Conservation (phyloP, 2,888 invertebrate species). For the Tortricodes alternella region DNA sequence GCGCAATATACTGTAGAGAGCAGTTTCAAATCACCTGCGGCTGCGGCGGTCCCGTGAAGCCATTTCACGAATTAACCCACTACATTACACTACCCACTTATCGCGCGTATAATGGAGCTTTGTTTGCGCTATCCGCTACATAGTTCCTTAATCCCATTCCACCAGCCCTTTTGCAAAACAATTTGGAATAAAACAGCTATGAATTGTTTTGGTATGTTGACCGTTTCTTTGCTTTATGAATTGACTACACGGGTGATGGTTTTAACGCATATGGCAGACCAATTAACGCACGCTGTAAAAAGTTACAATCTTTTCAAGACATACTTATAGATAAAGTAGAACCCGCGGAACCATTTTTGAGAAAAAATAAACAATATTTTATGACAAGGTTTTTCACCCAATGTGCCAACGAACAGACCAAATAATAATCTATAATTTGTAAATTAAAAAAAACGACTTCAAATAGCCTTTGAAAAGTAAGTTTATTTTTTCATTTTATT, state of each 20-base stretch:
- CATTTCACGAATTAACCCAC: slow-evolving; percentile 50
- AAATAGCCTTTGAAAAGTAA: too few relatives aligned
- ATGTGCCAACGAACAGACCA: too few relatives aligned
- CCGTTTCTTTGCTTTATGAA: slow-evolving; percentile 22
- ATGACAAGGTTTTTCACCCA: too few relatives aligned
- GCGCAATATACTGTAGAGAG: slow-evolving; percentile 30
- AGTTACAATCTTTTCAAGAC: too few relatives aligned
- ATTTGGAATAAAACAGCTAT: slow-evolving; percentile 43
- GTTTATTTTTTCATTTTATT: too few relatives aligned
- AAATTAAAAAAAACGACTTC: too few relatives aligned
- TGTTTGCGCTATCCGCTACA: slow-evolving; percentile 34
- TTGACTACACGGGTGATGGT: background rate
- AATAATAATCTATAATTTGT: too few relatives aligned
- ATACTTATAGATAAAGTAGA: too few relatives aligned
- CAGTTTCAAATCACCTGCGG: slow-evolving; percentile 51
- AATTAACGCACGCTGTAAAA: too few relatives aligned
- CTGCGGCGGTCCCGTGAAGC: slow-evolving; percentile 40
- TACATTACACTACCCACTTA: slow-evolving; percentile 44
- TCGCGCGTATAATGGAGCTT: slow-evolving; percentile 50
- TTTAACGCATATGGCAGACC: background rate
- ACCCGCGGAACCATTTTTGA: too few relatives aligned
- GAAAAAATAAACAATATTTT: too few relatives aligned
- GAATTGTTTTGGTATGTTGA: slow-evolving; percentile 36
- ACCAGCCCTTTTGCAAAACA: slow-evolving; percentile 51
- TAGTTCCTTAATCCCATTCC: slow-evolving; percentile 55